Evolutionary conservation across 1,140 invertebrate species (phyloP), one percentile per base, ranked within the genome.

Genomic region (Drosophila rufa): DNA sequence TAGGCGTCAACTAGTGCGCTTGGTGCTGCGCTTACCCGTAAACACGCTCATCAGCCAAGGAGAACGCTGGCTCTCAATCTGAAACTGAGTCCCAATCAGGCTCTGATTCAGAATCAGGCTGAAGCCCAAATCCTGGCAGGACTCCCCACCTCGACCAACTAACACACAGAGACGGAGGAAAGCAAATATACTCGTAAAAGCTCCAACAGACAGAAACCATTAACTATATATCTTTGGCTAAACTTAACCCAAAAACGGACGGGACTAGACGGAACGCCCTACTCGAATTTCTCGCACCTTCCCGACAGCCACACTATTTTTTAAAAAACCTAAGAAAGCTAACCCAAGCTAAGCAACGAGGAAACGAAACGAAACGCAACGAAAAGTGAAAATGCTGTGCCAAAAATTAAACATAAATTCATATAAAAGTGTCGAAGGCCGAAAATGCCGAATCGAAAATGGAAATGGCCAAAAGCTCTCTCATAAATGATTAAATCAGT

Each of bases 1-100:
- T 93, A 93, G 92, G 92, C 92, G 92, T 93, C 92, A 93, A 93
- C 92, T 93, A 92, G 92, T 92, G 91, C 92, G 92, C 92, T 93
- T 92, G 92, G 92, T 93, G 86, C 92, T 92, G 89, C 92, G 90
- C 92, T 93, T 92, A 82, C 80, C 77, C 79, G 77, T 82, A 80
- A 68, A 82, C 69, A 75, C 80, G 78, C 78, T 75, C 75, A 74
- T 51, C 66, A 74, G 67, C 71, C 48, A 62, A 80, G 87, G 84
- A 81, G 68, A 77, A 62, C 61, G 67, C 66, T 69, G 47, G 7
- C 47, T 48, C 64, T 64, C 33, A 40, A 40, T 19, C 66, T 36
- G 36, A 25, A 36, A 43, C 58, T 27, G 56, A 58, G 12, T 55
- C 51, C 33, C 3, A 19, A 57, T 8, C 55, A n/a, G 55, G 19